Percentiles rank a stretch among this genome's conserved stretches.
These are phyloP conservation scores for Onychorhynchus coronatus DNA, from an alignment of 2,113 vertebrate genomes.

Conservation along the genomic window DNA sequence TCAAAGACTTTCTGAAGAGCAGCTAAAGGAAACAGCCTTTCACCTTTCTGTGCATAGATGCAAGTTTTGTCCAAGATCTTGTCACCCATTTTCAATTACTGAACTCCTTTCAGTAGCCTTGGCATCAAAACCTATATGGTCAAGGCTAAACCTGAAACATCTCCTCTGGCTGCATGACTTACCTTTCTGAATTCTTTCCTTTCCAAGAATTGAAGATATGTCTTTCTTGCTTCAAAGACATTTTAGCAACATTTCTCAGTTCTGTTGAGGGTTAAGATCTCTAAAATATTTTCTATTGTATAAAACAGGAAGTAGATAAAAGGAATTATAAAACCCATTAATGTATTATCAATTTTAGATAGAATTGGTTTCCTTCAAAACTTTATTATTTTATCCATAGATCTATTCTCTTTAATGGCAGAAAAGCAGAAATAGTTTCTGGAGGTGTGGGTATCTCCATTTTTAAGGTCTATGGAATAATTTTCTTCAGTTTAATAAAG, in stretches of 20 bases:
- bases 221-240: background rate
- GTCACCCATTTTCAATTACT: background rate
- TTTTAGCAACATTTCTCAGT: background rate
- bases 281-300: background rate
- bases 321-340: background rate
- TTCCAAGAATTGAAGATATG: background rate
- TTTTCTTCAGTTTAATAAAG: constrained; percentile 47
- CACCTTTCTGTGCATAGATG: background rate
- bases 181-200: background rate
- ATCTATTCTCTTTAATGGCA: background rate
- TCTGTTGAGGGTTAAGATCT: background rate
- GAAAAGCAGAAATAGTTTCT: background rate
- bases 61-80: background rate
- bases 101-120: background rate
- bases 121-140: background rate
- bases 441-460: background rate
- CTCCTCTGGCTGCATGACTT: background rate
- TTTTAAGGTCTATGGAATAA: constrained; percentile 17
- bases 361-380: background rate
- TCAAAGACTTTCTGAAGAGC: background rate
- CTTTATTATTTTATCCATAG: background rate
- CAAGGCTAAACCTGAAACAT: background rate
- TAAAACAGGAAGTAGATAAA: background rate
- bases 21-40: background rate
- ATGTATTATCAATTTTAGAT: background rate